Evolutionary conservation across 2,113 vertebrate species (phyloP), one percentile per base, ranked within the genome.

Genomic region (Rhombomys opimus): DNA sequence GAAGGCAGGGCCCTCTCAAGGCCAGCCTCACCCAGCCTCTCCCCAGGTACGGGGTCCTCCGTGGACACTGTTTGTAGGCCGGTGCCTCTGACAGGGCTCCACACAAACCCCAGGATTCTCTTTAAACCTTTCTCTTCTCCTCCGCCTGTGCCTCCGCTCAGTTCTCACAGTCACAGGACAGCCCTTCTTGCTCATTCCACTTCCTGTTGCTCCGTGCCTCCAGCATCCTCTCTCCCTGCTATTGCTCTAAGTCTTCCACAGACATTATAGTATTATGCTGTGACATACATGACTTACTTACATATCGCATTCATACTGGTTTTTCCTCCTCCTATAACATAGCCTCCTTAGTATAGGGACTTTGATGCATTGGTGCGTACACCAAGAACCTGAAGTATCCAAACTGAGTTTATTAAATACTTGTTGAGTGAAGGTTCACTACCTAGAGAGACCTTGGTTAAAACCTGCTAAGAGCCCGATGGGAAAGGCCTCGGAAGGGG

Each of bases 121-220:
- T 22, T 22, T 12, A 0, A 23, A 13, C 70, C 46, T 94, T 88
- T 63, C 25, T 50, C 15, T 73, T 72, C 27, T 30, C 25, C 23
- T 75, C 90, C 72, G 76, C 84, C 23, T 81, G 87, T 77, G 93
- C 41, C 81, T 18, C 67, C 67, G 46, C 78, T 93, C 70, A n/a
- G 25, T 65, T 72, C 38, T 84, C 18, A 9, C 22, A 32, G 61
- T 75, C 52, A 59, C 54, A 91, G 82, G 80, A 68, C 50, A 54
- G 1, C 13, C 38, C 0, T 8, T 17, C 46, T 70, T 27, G 7
- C 12, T 11, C 22, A 50, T 54, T 4, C 22, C 35, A 22, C 52
- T 67, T 76, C 23, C 65, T 93, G 76, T 1, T 20, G 17, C 6
- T 52, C 50, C 22, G 38, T 54, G 13, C 18, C n/a, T 10, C n/a